Base-by-base conservation (phyloP, 1,140 invertebrate genomes). In the Stratiolaelaps scimitus region DNA sequence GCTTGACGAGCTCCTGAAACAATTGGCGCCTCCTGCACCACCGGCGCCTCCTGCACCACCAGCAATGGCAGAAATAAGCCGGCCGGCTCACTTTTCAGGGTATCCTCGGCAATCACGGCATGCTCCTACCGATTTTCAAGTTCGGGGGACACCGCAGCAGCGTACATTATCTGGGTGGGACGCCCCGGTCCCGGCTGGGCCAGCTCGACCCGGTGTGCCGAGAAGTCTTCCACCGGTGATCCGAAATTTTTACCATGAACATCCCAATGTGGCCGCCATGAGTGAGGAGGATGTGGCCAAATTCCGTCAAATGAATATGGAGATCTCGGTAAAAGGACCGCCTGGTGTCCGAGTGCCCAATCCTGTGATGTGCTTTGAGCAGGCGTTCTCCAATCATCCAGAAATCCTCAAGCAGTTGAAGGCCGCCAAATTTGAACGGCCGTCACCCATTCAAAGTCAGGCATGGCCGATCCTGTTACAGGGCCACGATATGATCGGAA, bases 191-290 rank as follows among this genome's bases (percentile, higher is more conserved):
- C 4, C 7, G 28, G 15, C 5, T 48, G 15, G 28, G 5, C 28
- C 15, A 60, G 20, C 1, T 6, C 2, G 17, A 26, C 47, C 47
- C 4, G 7, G 15, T 0, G 47, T 17, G 17, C 23, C 13, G 26
- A 66, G 23, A 46, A 66, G 17, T n/a, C 64, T 19, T 28, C 28
- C 19, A 13, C 10, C n/a, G 15, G 65, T 0, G 23, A 40, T 80
- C 2, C 93, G 92, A 75, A 76, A 89, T 71, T 91, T 94, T 72
- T 95, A 94, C 71, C 75, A 81, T 69, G 90, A 93, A 79, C 80
- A 86, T 72, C 81, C 82, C 0, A 76, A 77, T 69, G 81, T 93
- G 2, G 75, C 81, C 20, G 79, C 47, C 28, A 4, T 48, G 47
- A 4, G 19, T 5, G 23, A 15, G 15, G 2, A 60, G 1, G 17